These are phyloP conservation scores for Sarcophaga bullata DNA, from an alignment of 1,140 invertebrate genomes.

Conservation along the genomic window DNA sequence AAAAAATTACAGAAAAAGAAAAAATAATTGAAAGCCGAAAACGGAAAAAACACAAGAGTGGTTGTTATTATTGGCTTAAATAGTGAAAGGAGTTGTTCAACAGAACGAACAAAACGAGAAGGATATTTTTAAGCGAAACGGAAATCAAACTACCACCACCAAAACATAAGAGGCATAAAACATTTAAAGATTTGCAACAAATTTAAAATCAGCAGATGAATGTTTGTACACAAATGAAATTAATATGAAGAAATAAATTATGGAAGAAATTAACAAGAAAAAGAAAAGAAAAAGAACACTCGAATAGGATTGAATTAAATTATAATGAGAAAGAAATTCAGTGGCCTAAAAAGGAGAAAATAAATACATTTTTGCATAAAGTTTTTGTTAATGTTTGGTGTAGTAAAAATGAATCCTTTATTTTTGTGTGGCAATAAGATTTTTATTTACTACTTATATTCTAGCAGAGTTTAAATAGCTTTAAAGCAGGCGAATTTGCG, in stretches of 20 bases:
- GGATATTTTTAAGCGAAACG: neutral
- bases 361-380: too few relatives aligned
- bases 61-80: slow-evolving; percentile 31
- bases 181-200: neutral
- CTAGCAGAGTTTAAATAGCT: too few relatives aligned
- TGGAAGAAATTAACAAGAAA: neutral
- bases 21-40: neutral
- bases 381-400: too few relatives aligned
- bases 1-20: too few relatives aligned
- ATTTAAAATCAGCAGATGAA: neutral
- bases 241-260: neutral
- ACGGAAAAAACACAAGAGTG: neutral
- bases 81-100: neutral
- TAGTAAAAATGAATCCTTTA: too few relatives aligned
- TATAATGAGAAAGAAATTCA: too few relatives aligned
- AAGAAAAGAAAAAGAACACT: neutral
- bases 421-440: too few relatives aligned
- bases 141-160: too few relatives aligned
- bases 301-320: neutral
- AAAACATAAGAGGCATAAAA: slow-evolving; percentile 24
- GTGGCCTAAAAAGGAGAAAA: too few relatives aligned
- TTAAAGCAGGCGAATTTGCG: too few relatives aligned
- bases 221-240: neutral
- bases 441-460: too few relatives aligned
- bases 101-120: too few relatives aligned